A percentile compares a stretch with the other conserved stretches of the same genome.
Conservation (phyloP, 2,888 invertebrate genomes). For the Scrobipalpa costella region DNA sequence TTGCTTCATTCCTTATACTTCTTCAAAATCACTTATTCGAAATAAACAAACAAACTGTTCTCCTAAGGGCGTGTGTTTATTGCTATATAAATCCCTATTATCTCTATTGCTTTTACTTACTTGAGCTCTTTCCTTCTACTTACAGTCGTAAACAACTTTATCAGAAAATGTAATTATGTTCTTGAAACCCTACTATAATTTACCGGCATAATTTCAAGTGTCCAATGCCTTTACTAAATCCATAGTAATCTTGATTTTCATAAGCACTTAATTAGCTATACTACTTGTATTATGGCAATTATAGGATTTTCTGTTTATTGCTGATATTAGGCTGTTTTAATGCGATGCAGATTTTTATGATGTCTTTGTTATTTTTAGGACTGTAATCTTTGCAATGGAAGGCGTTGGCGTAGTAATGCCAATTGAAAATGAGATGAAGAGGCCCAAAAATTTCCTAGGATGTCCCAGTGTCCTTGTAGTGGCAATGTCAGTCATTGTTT, state of each 20-base stretch:
- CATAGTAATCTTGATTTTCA: background rate
- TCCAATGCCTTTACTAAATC: background rate
- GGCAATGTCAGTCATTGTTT: slow-evolving; percentile 90
- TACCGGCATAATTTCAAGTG: slow-evolving; percentile 6
- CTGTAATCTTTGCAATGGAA: slow-evolving; percentile 98
- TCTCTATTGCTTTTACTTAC: slow-evolving; percentile 11
- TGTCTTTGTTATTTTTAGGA: slow-evolving; percentile 73
- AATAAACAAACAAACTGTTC: too few species aligned
- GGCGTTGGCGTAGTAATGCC: slow-evolving; percentile 96
- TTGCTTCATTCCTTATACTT: background rate
- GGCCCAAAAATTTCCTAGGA: slow-evolving; percentile 89
- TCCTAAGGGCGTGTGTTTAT: slow-evolving; percentile 1
- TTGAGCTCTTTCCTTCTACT: slow-evolving; percentile 13
- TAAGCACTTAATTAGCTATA: slow-evolving; percentile 2
- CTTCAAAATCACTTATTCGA: too few species aligned
- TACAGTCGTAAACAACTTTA: slow-evolving; percentile 12
- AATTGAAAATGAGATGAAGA: slow-evolving; percentile 94
- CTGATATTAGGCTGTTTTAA: background rate
- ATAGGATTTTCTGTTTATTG: background rate
- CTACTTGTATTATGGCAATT: background rate
- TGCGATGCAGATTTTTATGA: background rate
- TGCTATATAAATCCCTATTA: slow-evolving; percentile 14
- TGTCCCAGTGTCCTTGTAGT: slow-evolving; percentile 92
- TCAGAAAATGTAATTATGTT: slow-evolving; percentile 10
- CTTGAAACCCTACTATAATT: background rate